Percentiles rank a stretch among this genome's conserved stretches.
phyloP scores from a whole-genome alignment of 1,140 invertebrate species.

The Diorhabda elongata region DNA sequence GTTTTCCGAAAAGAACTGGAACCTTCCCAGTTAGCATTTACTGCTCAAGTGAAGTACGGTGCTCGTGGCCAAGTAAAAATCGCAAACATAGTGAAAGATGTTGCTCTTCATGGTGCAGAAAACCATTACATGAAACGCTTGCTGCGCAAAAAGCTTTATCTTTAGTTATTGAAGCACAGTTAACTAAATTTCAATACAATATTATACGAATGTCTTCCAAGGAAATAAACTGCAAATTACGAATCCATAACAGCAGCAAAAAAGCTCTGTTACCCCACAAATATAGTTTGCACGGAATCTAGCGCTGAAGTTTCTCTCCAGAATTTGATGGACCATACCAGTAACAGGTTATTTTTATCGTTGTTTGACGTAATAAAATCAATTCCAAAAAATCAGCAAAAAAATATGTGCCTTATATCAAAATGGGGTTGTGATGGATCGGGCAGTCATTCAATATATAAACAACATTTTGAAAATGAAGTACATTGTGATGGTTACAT shows the following conservation, averaged over 20 bases:
- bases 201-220: too few relatives aligned
- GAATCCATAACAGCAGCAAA: background rate
- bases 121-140: background rate
- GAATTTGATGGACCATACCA: background rate
- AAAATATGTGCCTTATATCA: background rate
- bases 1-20: background rate
- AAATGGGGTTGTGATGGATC: background rate
- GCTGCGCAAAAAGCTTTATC: background rate
- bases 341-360: background rate
- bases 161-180: background rate
- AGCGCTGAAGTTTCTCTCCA: background rate
- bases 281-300: background rate
- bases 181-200: background rate
- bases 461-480: background rate
- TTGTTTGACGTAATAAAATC: background rate
- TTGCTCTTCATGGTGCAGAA: background rate
- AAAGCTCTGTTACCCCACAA: background rate
- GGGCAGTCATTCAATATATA: background rate
- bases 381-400: background rate
- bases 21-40: background rate
- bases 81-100: background rate
- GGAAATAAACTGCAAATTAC: background rate
- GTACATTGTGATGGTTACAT: background rate
- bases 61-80: background rate
- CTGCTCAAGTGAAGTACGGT: background rate